Evolutionary conservation across 2,113 vertebrate species (phyloP).

Genomic region (Cyprinodon brontotheroides): DNA sequence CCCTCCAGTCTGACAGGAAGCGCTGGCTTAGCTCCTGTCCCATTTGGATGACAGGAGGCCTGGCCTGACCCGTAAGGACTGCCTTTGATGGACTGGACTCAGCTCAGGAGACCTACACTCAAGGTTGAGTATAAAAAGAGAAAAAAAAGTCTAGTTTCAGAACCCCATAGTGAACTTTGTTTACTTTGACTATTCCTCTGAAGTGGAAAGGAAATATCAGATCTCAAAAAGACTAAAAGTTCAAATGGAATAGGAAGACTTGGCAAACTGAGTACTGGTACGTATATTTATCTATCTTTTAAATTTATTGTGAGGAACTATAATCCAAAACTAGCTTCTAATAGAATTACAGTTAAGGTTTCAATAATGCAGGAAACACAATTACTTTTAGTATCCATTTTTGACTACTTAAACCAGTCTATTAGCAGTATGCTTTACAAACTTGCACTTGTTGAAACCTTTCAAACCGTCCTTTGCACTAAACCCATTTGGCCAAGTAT

Average conservation of each 20-base stretch:
- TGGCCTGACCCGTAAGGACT: conserved; percentile 20
- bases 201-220: background rate
- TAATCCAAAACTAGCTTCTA: background rate
- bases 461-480: too few relatives aligned
- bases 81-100: conserved; percentile 46
- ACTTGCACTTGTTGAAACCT: too few relatives aligned
- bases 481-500: too few relatives aligned
- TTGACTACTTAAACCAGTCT: too few relatives aligned
- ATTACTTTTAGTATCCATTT: background rate
- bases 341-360: background rate
- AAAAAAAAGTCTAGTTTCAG: background rate
- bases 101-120: background rate
- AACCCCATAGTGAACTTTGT: background rate
- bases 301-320: background rate
- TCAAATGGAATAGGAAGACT: background rate
- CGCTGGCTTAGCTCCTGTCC: conserved; percentile 75
- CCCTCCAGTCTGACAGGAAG: conserved; percentile 76
- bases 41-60: conserved; percentile 67
- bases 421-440: background rate
- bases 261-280: too few relatives aligned
- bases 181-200: background rate
- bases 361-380: background rate
- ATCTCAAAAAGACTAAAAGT: background rate
- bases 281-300: background rate
- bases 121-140: background rate